Percentiles rank a stretch among this genome's conserved stretches.
Conservation (phyloP, 2,888 invertebrate species). For the Hirtodrosophila duncani region DNA sequence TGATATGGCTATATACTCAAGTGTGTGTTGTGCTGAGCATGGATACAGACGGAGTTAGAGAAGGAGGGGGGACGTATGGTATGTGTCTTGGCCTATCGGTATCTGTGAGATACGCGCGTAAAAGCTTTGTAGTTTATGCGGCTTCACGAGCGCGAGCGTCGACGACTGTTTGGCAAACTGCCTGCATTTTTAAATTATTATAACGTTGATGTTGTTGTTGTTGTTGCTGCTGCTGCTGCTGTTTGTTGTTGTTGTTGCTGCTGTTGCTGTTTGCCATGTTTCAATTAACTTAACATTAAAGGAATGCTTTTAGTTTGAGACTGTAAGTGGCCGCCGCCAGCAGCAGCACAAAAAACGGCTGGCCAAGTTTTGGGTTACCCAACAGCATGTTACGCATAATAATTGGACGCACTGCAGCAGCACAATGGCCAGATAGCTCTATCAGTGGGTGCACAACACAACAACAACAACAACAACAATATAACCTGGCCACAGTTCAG, state of each 20-base stretch:
- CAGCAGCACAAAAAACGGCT: slow-evolving; percentile 4
- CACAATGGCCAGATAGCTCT: neutral
- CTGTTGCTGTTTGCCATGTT: slow-evolving; percentile 38
- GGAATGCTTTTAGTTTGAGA: slow-evolving; percentile 62
- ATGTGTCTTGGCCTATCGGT: slow-evolving; percentile 26
- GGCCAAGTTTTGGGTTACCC: slow-evolving; percentile 44
- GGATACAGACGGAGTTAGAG: no score
- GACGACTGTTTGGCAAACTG: slow-evolving; percentile 66
- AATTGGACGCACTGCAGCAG: slow-evolving; percentile 55
- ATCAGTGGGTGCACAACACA: slow-evolving; percentile 10
- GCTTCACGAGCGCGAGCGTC: no score
- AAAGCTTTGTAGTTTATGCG: slow-evolving; percentile 69
- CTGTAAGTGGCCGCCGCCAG: slow-evolving; percentile 42
- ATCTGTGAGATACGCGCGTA: slow-evolving; percentile 64
- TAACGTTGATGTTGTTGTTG: slow-evolving; percentile 33
- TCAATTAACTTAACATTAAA: slow-evolving; percentile 68
- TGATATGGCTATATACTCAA: no score
- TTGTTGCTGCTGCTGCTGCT: slow-evolving; percentile 4
- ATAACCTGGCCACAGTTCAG: no score
- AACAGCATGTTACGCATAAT: slow-evolving; percentile 69
- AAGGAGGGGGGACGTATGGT: slow-evolving; percentile 2
- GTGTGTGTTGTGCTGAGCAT: no score
- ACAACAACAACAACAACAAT: slow-evolving; percentile 1
- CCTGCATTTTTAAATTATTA: slow-evolving; percentile 58
- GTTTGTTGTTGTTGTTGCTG: slow-evolving; percentile 1